phyloP scores from a whole-genome alignment of 2,113 vertebrate species.

The Hippocampus barbouri region DNA sequence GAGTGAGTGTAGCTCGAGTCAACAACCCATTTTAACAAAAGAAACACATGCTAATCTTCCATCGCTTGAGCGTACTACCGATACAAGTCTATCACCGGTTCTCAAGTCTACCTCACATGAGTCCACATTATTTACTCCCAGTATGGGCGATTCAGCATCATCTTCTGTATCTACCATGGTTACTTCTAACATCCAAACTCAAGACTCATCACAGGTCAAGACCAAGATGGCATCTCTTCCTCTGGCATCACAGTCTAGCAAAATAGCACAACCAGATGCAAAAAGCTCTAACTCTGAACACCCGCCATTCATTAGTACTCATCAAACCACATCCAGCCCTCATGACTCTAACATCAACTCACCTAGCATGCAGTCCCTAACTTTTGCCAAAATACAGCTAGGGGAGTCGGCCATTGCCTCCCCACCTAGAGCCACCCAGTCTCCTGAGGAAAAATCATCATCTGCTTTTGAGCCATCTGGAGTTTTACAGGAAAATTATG shows the following conservation, averaged over 20 bases:
- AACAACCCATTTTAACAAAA: constrained; percentile 8
- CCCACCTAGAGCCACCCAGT: neutral
- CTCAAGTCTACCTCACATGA: constrained; percentile 27
- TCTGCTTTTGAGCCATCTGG: neutral
- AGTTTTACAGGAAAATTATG: too few species aligned
- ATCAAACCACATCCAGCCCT: constrained; percentile 8
- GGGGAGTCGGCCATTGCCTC: neutral
- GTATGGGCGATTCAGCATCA: neutral
- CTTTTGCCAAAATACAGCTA: constrained; percentile 7
- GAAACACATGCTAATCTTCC: constrained; percentile 7
- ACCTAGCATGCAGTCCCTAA: neutral
- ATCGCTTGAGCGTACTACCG: constrained; percentile 7
- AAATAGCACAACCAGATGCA: constrained; percentile 2
- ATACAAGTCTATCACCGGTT: constrained; percentile 11
- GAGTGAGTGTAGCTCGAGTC: constrained; percentile 8
- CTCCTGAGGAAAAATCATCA: constrained; percentile 3
- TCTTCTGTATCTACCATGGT: constrained; percentile 4
- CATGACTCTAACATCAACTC: constrained; percentile 5
- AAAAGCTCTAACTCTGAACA: constrained; percentile 19
- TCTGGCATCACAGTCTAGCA: neutral
- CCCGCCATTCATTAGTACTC: constrained; percentile 10
- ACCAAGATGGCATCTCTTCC: constrained; percentile 1
- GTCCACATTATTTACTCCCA: constrained; percentile 3
- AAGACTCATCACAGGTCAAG: constrained; percentile 16
- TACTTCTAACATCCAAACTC: constrained; percentile 13